Evolutionary conservation across 2,888 invertebrate species (phyloP).

Genomic region (Octonoba sinensis): DNA sequence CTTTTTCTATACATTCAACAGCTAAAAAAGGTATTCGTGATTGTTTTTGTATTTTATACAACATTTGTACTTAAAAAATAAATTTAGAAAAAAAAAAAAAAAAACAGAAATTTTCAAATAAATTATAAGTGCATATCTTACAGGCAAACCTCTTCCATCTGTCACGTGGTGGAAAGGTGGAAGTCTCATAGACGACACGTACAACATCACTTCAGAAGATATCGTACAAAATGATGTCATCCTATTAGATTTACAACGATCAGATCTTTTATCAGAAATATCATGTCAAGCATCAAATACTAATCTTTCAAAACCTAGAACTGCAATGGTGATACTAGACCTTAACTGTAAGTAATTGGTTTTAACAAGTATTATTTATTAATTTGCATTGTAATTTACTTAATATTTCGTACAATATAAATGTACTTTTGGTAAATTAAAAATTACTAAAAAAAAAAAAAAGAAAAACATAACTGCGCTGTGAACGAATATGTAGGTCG

Average conservation of each 20-base stretch:
- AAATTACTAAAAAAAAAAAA: too few relatives aligned
- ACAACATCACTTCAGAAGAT: constrained; percentile 59
- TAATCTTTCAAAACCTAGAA: constrained; percentile 63
- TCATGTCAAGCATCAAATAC: constrained; percentile 66
- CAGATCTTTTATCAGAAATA: constrained; percentile 59
- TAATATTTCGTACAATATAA: background rate
- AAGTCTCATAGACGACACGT: constrained; percentile 62
- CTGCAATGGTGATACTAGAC: constrained; percentile 62
- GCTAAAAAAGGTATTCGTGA: too few relatives aligned
- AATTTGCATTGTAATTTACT: too few relatives aligned
- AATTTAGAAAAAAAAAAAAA: too few relatives aligned
- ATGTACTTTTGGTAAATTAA: background rate
- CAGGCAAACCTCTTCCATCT: constrained; percentile 65
- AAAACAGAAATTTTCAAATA: too few relatives aligned
- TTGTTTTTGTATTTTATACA: too few relatives aligned
- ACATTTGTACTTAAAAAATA: too few relatives aligned
- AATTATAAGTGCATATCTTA: background rate
- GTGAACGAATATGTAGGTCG: too few relatives aligned
- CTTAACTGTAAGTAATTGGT: constrained; percentile 66
- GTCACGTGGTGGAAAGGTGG: constrained; percentile 63
- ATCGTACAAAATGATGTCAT: constrained; percentile 62
- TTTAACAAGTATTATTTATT: constrained; percentile 2
- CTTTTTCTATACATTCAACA: too few relatives aligned
- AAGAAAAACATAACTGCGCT: background rate
- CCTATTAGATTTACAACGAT: constrained; percentile 56